Conservation (phyloP, 2,888 invertebrate genomes). For the Autographa pulchrina region DNA sequence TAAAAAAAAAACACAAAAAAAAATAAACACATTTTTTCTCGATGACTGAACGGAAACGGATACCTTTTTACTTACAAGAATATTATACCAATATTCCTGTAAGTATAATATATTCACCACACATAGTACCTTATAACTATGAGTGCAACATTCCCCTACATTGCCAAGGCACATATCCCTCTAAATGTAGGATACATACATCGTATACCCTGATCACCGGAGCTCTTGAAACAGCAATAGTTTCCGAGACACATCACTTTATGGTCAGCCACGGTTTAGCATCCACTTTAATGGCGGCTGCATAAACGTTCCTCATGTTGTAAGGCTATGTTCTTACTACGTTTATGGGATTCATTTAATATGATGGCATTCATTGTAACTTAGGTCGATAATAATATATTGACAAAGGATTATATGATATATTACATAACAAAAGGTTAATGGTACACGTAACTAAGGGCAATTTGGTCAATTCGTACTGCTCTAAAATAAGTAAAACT, state of each 20-base stretch:
- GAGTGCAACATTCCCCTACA: constrained; percentile 33
- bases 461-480: no score
- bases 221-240: constrained; percentile 59
- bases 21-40: no score
- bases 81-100: neutral
- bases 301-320: constrained; percentile 36
- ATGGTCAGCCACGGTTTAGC: constrained; percentile 70
- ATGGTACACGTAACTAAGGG: no score
- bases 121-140: constrained; percentile 4
- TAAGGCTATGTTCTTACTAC: constrained; percentile 13
- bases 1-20: no score
- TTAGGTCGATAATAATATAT: neutral
- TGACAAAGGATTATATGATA: no score
- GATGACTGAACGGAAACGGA: no score
- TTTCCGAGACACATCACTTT: constrained; percentile 83
- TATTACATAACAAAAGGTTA: no score
- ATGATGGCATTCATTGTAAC: neutral
- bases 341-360: neutral
- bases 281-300: constrained; percentile 62
- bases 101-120: no score
- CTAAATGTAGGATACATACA: neutral
- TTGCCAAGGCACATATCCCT: constrained; percentile 26
- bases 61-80: neutral
- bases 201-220: constrained; percentile 15
- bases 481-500: no score